phyloP scores from a whole-genome alignment of 1,140 invertebrate genomes.

The Zaprionus nigranus region DNA sequence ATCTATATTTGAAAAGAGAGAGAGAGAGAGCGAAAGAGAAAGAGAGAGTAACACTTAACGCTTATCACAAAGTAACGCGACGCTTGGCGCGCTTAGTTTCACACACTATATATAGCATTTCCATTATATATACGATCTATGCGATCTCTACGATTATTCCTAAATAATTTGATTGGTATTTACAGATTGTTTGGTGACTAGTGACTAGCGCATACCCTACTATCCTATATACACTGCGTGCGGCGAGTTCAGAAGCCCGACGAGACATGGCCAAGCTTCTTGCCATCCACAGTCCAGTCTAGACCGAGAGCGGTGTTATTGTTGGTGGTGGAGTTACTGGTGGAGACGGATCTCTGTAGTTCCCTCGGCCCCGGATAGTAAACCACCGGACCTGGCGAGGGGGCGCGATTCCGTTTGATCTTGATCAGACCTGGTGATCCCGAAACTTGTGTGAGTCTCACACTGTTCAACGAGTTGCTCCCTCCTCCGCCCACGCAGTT shows the following conservation, averaged over 20 bases:
- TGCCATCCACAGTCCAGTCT: slow-evolving; percentile 71
- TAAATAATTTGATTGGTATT: slow-evolving; percentile 1
- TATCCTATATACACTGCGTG: slow-evolving; percentile 6
- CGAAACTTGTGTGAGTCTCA: slow-evolving; percentile 70
- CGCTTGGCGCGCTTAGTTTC: slow-evolving; percentile 73
- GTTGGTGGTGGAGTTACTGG: slow-evolving; percentile 69
- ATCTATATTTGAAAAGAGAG: not conserved
- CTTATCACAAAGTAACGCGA: slow-evolving; percentile 79
- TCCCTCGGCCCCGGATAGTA: slow-evolving; percentile 87
- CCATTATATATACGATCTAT: slow-evolving; percentile 18
- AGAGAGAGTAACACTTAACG: slow-evolving; percentile 72
- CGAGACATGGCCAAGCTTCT: slow-evolving; percentile 73
- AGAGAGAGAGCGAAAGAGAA: slow-evolving; percentile 7
- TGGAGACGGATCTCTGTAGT: slow-evolving; percentile 70
- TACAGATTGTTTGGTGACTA: slow-evolving; percentile 41
- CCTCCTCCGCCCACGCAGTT: slow-evolving; percentile 84
- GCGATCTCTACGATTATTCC: slow-evolving; percentile 5
- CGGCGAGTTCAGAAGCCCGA: slow-evolving; percentile 62
- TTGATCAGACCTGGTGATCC: slow-evolving; percentile 74
- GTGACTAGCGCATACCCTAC: slow-evolving; percentile 37
- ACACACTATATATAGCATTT: slow-evolving; percentile 35
- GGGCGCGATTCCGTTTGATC: slow-evolving; percentile 80
- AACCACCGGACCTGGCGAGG: slow-evolving; percentile 88
- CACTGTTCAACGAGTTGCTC: slow-evolving; percentile 73
- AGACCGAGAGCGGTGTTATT: slow-evolving; percentile 76